phyloP scores from a whole-genome alignment of 2,797 vertebrate genomes.

The Nyctibius grandis region DNA sequence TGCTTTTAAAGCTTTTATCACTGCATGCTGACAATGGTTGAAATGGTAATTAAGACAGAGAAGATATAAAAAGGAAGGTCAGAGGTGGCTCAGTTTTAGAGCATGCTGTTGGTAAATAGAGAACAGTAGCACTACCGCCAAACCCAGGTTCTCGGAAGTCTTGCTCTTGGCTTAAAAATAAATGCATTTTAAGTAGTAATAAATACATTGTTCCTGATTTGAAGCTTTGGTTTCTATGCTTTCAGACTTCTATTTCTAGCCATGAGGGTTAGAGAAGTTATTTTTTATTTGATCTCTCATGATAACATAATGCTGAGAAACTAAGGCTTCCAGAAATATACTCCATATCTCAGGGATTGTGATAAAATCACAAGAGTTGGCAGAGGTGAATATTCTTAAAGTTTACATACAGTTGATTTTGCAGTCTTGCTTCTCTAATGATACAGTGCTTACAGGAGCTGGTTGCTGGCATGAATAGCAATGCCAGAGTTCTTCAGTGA shows the following conservation, averaged over 20 bases:
- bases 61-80: background rate
- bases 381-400: background rate
- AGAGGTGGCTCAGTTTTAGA: background rate
- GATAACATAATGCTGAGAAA: background rate
- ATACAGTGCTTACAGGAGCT: background rate
- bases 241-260: background rate
- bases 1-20: background rate
- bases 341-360: background rate
- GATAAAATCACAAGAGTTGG: background rate
- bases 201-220: background rate
- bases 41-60: background rate
- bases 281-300: background rate
- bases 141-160: background rate
- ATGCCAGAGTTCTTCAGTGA: background rate
- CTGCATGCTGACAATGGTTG: background rate
- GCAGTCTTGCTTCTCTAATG: background rate
- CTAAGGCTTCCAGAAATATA: background rate
- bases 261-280: background rate
- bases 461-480: background rate
- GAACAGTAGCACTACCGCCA: background rate
- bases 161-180: background rate
- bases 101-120: background rate
- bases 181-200: background rate
- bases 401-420: background rate
- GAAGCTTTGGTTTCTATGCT: background rate